Base-by-base conservation (phyloP, 1,140 invertebrate species). In the Atta colombica region DNA sequence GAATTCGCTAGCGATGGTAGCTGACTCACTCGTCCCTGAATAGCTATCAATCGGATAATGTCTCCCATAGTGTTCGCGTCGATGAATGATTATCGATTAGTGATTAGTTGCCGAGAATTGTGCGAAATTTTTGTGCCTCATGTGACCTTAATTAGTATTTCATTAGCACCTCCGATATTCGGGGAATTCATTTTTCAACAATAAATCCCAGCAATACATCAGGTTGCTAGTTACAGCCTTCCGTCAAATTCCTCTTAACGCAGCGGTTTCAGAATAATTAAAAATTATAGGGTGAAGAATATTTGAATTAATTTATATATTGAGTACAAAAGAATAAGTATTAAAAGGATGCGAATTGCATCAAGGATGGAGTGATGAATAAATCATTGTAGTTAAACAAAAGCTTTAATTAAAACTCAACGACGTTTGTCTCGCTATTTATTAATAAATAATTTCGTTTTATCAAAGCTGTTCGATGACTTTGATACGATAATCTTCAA, bases 31-130 rank as follows among this genome's bases (percentile, higher is more conserved):
- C 77, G 39, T 66, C 12, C n/a, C 39, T 49, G 75, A 53, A 53
- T 68, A 63, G 49, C 61, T 80, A 80, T 68, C 77, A 80, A 80
- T 80, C 49, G 77, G 51, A 80, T 68, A 68, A 80, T 31, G 12
- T 78, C 77, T 78, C 39, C 14, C 25, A 12, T 35, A 14, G n/a
- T 10, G 45, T 14, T 35, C 12, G 35, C 25, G 31, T 77, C 58
- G 55, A 61, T 65, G 45, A 68, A 68, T 74, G 80, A 55, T 60
- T 74, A 82, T 82, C 35, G 80, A 82, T 82, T 71, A 82, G 68
- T 74, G 69, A 82, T 82, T 74, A 74, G 35, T 61, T 18, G 68
- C 16, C 21, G 63, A 21, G 51, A 71, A 71, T 63, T 31, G 25
- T 65, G 31, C 35, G 21, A 16, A n/a, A 31, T 68, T 66, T 60